phyloP scores from a whole-genome alignment of 2,888 invertebrate species.

The Cheilosia impressa region DNA sequence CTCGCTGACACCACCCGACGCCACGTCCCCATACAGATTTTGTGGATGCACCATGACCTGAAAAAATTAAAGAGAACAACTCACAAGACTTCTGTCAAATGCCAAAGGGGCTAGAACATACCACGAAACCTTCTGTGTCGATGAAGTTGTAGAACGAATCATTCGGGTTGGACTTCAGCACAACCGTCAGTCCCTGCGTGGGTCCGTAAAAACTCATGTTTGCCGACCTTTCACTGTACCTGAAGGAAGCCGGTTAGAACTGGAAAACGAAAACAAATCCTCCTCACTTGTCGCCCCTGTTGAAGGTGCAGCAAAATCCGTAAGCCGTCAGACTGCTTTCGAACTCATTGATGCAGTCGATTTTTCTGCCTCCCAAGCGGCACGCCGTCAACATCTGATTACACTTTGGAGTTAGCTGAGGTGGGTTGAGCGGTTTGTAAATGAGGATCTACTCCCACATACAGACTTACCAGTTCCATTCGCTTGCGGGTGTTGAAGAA shows the following conservation, averaged over 20 bases:
- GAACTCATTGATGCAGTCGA: constrained; percentile 80
- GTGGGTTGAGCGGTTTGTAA: background rate
- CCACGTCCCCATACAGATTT: constrained; percentile 77
- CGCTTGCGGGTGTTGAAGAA: constrained; percentile 79
- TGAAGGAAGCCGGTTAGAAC: constrained; percentile 17
- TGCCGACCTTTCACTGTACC: constrained; percentile 65
- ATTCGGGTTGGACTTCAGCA: constrained; percentile 84
- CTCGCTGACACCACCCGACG: constrained; percentile 77
- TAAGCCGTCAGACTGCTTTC: constrained; percentile 80
- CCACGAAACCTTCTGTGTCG: constrained; percentile 85
- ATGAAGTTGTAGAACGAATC: constrained; percentile 85
- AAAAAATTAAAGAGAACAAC: background rate
- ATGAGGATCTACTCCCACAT: background rate
- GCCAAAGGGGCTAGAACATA: constrained; percentile 78
- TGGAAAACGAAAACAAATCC: background rate
- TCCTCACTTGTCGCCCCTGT: constrained; percentile 76
- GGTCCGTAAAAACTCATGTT: constrained; percentile 80
- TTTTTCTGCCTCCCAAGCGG: constrained; percentile 76
- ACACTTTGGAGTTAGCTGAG: constrained; percentile 83
- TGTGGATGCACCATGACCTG: constrained; percentile 76
- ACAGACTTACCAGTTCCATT: constrained; percentile 76
- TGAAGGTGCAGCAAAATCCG: constrained; percentile 84
- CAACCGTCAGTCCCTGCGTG: constrained; percentile 84
- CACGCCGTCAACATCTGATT: constrained; percentile 81
- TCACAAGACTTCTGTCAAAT: background rate